Evolutionary conservation across 2,888 invertebrate genomes (phyloP).

Genomic region (Zeuzera pyrina): DNA sequence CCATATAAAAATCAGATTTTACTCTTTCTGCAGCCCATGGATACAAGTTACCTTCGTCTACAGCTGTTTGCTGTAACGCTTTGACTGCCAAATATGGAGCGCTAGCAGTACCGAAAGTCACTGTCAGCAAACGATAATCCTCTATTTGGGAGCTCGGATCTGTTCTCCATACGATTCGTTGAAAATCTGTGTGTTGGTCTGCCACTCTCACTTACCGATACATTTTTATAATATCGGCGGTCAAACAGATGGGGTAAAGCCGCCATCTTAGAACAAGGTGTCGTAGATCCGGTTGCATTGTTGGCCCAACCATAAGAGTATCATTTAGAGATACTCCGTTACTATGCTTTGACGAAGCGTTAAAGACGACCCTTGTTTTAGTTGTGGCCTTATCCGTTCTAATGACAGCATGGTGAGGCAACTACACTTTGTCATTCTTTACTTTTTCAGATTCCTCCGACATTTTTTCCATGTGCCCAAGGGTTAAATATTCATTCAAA

Average conservation of each 20-base stretch:
- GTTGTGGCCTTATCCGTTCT: slow-evolving; percentile 11
- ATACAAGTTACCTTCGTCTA: no score
- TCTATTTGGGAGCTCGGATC: no score
- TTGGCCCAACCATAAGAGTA: slow-evolving; percentile 17
- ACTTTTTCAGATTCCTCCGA: no score
- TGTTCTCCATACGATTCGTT: slow-evolving; percentile 14
- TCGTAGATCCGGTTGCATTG: no score
- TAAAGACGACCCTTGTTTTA: slow-evolving; percentile 14
- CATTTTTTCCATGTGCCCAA: no score
- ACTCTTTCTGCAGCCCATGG: no score
- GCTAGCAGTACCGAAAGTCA: slow-evolving; percentile 15
- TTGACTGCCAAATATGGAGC: no score
- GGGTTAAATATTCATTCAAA: no score
- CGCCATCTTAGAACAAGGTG: slow-evolving; percentile 20
- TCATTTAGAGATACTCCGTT: slow-evolving; percentile 17
- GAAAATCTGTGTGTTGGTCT: slow-evolving; percentile 10
- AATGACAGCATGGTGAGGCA: slow-evolving; percentile 15
- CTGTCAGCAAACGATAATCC: slow-evolving; percentile 8
- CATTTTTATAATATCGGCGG: slow-evolving; percentile 23
- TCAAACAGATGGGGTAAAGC: slow-evolving; percentile 10
- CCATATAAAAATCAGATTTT: no score
- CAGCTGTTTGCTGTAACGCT: no score
- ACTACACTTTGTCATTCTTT: no score
- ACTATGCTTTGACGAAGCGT: slow-evolving; percentile 12
- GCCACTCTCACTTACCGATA: slow-evolving; percentile 15